Conservation (phyloP, 2,888 invertebrate species). For the Agrochola litura region DNA sequence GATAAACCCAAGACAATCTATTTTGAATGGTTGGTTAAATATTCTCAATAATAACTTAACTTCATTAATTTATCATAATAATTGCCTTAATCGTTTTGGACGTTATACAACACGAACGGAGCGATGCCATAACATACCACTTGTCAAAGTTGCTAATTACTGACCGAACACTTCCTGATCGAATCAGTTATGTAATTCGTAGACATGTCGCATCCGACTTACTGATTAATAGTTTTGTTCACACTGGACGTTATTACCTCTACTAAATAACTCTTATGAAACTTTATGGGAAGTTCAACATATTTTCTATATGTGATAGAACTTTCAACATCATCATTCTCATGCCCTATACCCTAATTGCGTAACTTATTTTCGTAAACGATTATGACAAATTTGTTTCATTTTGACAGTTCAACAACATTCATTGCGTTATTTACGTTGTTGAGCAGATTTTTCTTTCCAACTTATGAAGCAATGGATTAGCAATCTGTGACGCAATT, state of each 20-base stretch:
- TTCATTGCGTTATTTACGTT: too few species aligned
- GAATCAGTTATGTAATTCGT: slow-evolving; percentile 22
- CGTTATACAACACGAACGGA: slow-evolving; percentile 29
- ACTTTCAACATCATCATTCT: not conserved
- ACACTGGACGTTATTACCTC: not conserved
- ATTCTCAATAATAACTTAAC: not conserved
- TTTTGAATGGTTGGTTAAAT: not conserved
- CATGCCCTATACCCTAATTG: too few species aligned
- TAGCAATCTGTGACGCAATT: too few species aligned
- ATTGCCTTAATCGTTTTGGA: not conserved
- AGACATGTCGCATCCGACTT: slow-evolving; percentile 2
- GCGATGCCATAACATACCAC: slow-evolving; percentile 26
- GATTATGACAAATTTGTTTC: too few species aligned
- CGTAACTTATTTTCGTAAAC: too few species aligned
- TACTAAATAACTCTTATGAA: not conserved
- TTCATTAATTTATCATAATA: not conserved
- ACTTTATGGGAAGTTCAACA: not conserved
- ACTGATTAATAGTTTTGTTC: slow-evolving; percentile 3
- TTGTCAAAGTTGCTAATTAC: slow-evolving; percentile 44
- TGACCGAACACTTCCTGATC: slow-evolving; percentile 13
- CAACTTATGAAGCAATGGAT: too few species aligned
- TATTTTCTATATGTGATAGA: not conserved
- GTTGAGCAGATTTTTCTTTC: too few species aligned
- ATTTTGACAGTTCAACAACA: too few species aligned
- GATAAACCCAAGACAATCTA: not conserved